A percentile compares a stretch with the other conserved stretches of the same genome.
These are phyloP conservation scores for Sarcoramphus papa DNA, from an alignment of 2,797 vertebrate genomes.

Conservation along the genomic window DNA sequence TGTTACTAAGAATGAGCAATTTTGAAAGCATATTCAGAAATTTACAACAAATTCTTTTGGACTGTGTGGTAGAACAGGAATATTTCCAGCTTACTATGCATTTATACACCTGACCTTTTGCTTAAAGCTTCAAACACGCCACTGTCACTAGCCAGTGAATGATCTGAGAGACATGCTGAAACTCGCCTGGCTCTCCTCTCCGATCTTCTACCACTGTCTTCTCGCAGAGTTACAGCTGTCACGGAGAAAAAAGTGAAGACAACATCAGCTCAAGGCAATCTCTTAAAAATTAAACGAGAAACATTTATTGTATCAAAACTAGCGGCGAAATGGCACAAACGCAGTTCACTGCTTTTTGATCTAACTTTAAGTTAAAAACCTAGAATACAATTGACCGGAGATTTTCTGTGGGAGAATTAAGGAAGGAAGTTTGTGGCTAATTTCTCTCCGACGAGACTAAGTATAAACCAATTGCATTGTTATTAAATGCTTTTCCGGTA, in stretches of 20 bases:
- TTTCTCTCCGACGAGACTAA: not conserved
- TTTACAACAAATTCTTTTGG: not conserved
- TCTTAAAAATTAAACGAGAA: not conserved
- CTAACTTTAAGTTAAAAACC: not conserved
- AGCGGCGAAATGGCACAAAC: not conserved
- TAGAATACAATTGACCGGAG: not conserved
- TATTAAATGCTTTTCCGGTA: not conserved
- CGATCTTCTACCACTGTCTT: conserved; percentile 84
- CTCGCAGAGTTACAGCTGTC: conserved; percentile 88
- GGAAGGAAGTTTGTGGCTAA: not conserved
- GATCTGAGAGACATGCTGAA: conserved; percentile 90
- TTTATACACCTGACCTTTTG: conserved; percentile 84
- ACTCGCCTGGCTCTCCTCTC: conserved; percentile 87
- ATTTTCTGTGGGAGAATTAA: not conserved
- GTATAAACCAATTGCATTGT: not conserved
- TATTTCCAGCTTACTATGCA: conserved; percentile 59
- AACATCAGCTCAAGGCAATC: not conserved
- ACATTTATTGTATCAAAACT: not conserved
- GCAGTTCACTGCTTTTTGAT: not conserved
- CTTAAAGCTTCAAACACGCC: conserved; percentile 96
- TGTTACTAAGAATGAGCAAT: not conserved
- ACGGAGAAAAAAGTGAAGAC: not conserved
- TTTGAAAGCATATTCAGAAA: not conserved
- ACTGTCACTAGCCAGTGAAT: conserved; percentile 94
- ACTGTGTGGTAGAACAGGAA: not conserved